Base-by-base conservation (phyloP, 2,888 invertebrate species). In the Chrysodeixis includens region DNA sequence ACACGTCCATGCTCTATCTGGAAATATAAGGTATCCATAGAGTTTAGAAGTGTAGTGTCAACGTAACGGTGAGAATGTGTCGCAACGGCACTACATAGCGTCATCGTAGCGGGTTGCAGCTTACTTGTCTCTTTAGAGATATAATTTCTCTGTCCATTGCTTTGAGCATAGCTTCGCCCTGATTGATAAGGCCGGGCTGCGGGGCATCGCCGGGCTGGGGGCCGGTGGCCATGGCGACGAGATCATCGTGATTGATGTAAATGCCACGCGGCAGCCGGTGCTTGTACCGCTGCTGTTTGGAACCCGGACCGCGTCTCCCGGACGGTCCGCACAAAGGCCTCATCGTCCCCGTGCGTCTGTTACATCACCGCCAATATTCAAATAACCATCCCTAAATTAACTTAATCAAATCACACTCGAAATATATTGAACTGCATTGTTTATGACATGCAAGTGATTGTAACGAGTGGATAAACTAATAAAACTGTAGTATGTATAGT, bases 211-310 rank as follows among this genome's bases (percentile, higher is more conserved):
- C 95, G 86, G 96, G 96, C 88, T 96, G 96, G 67, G 97, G 96
- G 83, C 97, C 97, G 76, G 97, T 97, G 71, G 99, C 99, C 96
- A 99, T 97, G 83, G 98, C 97, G 82, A 98, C 97, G 92, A 99
- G 96, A 96, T 99, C 99, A 94, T 99, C 99, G 95, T 99, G 98
- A 96, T 98, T 99, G 95, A 99, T 98, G 96, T 98, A 98, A 97
- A 99, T 99, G 94, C 99, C 99, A 86, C 98, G 97, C 72, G 99
- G 99, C 86, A 99, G 98, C 91, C 98, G 98, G 89, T 98, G 97
- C 94, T 97, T 97, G 95, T 96, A 96, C 81, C 92, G 92, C 88
- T 92, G 93, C 87, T 92, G 93, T 88, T 95, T 95, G 80, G 94
- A 90, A 83, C 93, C 92, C 79, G 92, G 92, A 78, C 95, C 96